Base-by-base conservation (phyloP, 2,888 invertebrate genomes). In the Rhamphomyia laevipes region DNA sequence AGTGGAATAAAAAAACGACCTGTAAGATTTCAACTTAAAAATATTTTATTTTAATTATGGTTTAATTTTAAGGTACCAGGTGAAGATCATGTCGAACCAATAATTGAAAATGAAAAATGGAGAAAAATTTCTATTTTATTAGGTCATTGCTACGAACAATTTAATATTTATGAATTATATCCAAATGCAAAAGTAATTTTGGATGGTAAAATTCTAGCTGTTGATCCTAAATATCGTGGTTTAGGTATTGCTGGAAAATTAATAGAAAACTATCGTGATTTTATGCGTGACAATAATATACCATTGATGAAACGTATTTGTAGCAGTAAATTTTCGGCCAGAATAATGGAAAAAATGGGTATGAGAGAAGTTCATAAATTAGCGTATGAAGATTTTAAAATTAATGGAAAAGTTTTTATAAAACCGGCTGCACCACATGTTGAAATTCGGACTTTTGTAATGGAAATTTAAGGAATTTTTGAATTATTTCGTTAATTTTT, bases 281-380 rank as follows among this genome's bases (percentile, higher is more conserved):
- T 51, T 52, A 55, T 59, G 56, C 43, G 48, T 37, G 46, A 52
- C n/a, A 46, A 58, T 43, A 44, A 53, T 6, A 56, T 58, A 12
- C 46, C 53, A 30, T 63, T 84, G n/a, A 71, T 82, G 45, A 73
- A 82, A 12, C 74, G 78, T 45, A 82, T 84, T 57, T 84, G 84
- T 46, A 5, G n/a, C 7, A 84, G 84, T 58, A 74, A 76, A 47
- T 84, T 76, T 65, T 82, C 84, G 1, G 82, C 82, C 0, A 76
- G 74, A 66, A 77, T 82, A 0, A 77, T 82, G 3, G 76, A 77
- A 51, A 74, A 76, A 55, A 67, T 78, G 6, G 82, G 81, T 17
- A 84, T 81, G 64, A 74, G 77, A 17, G 75, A 75, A 59, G 72
- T 78, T 47, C 81, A 78, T 64, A 71, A 72, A 37, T 67, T 78